phyloP scores from a whole-genome alignment of 2,888 invertebrate species.

The Nesidiocoris tenuis region DNA sequence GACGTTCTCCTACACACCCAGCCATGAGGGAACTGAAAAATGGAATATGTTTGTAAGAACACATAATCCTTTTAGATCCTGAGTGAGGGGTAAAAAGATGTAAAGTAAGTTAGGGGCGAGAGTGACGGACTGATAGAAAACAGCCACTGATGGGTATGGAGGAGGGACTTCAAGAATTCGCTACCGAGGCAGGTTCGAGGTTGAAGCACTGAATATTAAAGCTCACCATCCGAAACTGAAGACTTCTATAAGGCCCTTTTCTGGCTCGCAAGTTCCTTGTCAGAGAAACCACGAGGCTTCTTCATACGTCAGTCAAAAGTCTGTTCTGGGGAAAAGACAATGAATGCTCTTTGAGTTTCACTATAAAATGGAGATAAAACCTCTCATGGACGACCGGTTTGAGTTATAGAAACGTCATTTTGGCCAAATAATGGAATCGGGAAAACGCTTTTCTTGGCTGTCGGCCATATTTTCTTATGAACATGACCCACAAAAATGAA shows the following conservation, averaged over 20 bases:
- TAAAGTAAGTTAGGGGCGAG: not conserved
- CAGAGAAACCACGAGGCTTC: not conserved
- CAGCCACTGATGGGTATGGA: not conserved
- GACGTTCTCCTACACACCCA: not conserved
- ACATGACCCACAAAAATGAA: no score
- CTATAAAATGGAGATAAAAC: not conserved
- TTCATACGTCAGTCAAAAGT: not conserved
- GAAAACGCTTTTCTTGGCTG: no score
- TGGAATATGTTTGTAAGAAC: slow-evolving; percentile 41
- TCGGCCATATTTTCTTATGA: no score
- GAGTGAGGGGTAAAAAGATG: slow-evolving; percentile 24
- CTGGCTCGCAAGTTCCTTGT: not conserved
- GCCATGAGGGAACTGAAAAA: not conserved
- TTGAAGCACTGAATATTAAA: not conserved
- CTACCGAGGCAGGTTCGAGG: not conserved
- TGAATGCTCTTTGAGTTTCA: not conserved
- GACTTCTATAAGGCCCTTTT: not conserved
- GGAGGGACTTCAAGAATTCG: not conserved
- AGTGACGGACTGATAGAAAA: not conserved
- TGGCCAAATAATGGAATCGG: not conserved
- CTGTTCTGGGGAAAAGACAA: not conserved
- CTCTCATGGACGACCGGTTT: no score
- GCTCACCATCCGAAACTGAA: not conserved
- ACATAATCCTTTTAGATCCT: slow-evolving; percentile 41
- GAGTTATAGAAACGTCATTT: not conserved